Percentiles rank a stretch among this genome's conserved stretches.
These are phyloP conservation scores for Pseudolycoriella hygida DNA, from an alignment of 2,888 invertebrate genomes.

Conservation along the genomic window DNA sequence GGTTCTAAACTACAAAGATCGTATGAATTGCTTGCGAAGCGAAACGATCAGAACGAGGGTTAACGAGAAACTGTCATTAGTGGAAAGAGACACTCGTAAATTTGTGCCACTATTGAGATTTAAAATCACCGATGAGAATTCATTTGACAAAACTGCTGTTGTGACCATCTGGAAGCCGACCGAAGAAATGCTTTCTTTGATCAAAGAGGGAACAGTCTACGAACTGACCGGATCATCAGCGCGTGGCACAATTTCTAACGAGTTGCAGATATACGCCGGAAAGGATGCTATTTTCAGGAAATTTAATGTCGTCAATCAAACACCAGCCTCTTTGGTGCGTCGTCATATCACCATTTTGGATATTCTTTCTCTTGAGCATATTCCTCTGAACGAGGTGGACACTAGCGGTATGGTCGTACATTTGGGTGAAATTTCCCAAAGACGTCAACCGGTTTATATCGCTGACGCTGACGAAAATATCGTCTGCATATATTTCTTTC, in stretches of 20 bases:
- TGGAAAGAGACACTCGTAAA: slow-evolving; percentile 13
- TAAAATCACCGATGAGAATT: slow-evolving; percentile 22
- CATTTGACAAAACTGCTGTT: slow-evolving; percentile 23
- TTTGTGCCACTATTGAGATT: slow-evolving; percentile 28
- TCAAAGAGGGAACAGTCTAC: slow-evolving; percentile 36
- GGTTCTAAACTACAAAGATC: slow-evolving; percentile 27
- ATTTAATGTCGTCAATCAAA: background rate
- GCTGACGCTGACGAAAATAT: slow-evolving; percentile 36
- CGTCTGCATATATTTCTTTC: slow-evolving; percentile 37
- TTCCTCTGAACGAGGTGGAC: slow-evolving; percentile 52
- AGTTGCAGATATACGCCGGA: slow-evolving; percentile 37
- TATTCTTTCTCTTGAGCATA: slow-evolving; percentile 21
- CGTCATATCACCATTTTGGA: slow-evolving; percentile 32
- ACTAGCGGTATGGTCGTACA: slow-evolving; percentile 47
- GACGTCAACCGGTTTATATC: slow-evolving; percentile 39
- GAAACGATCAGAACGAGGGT: slow-evolving; percentile 23
- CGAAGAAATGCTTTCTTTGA: slow-evolving; percentile 36
- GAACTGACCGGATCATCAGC: slow-evolving; percentile 39
- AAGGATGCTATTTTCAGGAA: slow-evolving; percentile 7
- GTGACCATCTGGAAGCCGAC: slow-evolving; percentile 55
- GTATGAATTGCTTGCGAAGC: slow-evolving; percentile 21
- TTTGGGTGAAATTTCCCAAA: slow-evolving; percentile 18
- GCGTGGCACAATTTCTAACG: slow-evolving; percentile 26
- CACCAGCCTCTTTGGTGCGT: slow-evolving; percentile 18
- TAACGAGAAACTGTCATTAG: slow-evolving; percentile 17